These are phyloP conservation scores for Tipula vernalis DNA, from an alignment of 2,888 invertebrate genomes.

Conservation along the genomic window DNA sequence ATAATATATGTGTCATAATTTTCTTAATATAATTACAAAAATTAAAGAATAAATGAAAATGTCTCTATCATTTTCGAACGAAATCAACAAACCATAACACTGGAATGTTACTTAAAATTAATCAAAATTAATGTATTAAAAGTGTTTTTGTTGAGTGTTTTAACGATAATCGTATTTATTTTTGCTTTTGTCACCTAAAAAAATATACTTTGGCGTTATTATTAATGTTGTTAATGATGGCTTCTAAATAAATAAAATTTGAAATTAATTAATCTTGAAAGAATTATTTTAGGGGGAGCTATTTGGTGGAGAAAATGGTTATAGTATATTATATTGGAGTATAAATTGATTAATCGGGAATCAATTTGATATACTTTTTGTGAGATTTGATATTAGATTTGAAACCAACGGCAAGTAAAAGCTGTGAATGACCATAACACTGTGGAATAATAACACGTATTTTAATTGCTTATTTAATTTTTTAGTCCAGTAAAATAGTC, in stretches of 20 bases:
- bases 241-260: neutral
- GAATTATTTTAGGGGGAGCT: neutral
- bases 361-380: no score
- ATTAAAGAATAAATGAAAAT: neutral
- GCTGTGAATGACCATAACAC: no score
- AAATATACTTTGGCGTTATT: neutral
- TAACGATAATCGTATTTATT: neutral
- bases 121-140: neutral
- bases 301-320: neutral
- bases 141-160: neutral
- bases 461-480: no score
- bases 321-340: no score
- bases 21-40: neutral
- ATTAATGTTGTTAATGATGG: neutral
- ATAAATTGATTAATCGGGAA: no score
- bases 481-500: no score
- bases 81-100: neutral
- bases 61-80: neutral
- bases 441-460: no score
- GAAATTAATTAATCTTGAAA: neutral
- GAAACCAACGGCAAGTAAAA: no score
- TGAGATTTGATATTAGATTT: no score
- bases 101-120: neutral
- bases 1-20: neutral
- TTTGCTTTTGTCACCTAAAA: neutral